Percentiles rank a stretch among this genome's conserved stretches.
These are phyloP conservation scores for Narcine bancroftii DNA, from an alignment of 2,113 vertebrate species.

Conservation along the genomic window DNA sequence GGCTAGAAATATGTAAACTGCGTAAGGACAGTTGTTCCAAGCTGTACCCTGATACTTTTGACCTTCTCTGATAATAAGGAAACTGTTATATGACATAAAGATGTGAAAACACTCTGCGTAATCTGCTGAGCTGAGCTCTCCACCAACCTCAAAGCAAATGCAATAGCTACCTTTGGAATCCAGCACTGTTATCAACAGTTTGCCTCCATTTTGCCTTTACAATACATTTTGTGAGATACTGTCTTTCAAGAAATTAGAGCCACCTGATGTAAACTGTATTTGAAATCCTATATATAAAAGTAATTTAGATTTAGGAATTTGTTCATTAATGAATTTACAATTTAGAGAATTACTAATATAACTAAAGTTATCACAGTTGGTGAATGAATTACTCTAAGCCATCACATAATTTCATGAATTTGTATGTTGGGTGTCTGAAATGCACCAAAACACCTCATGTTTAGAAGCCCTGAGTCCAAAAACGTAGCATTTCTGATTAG, in stretches of 20 bases:
- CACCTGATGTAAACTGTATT: not conserved
- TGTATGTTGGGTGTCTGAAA: not conserved
- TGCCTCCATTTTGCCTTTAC: not conserved
- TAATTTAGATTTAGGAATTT: not conserved
- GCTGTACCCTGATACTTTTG: not conserved
- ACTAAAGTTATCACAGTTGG: not conserved
- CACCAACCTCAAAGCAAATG: not conserved
- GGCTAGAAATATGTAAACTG: not conserved
- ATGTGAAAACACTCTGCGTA: not conserved
- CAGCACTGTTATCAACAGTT: not conserved
- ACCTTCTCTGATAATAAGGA: not conserved
- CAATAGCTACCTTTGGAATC: not conserved
- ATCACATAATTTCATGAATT: not conserved
- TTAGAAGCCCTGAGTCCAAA: not conserved
- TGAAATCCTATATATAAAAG: not conserved
- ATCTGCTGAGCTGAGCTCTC: not conserved
- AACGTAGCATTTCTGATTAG: not conserved
- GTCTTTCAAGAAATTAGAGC: not conserved
- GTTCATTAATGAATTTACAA: not conserved
- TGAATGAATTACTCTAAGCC: not conserved
- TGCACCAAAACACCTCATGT: not conserved
- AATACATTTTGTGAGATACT: not conserved
- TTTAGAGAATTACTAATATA: slow-evolving; percentile 7
- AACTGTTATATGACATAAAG: not conserved
- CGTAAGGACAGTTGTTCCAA: not conserved